These are phyloP conservation scores for Gallinago media DNA, from an alignment of 2,113 vertebrate species.

Conservation along the genomic window DNA sequence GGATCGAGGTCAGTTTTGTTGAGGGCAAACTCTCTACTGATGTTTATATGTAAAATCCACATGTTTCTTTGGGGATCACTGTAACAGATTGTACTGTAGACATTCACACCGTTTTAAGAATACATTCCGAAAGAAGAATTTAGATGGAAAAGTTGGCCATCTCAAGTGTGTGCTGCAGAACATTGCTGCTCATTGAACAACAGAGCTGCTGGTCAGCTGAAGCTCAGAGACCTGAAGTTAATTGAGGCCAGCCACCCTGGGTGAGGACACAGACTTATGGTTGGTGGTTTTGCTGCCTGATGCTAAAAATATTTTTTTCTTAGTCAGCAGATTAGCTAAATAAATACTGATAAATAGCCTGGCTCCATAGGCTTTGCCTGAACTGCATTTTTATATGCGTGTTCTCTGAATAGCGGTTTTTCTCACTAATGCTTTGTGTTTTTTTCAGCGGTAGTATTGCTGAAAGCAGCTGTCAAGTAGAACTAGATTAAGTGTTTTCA, in stretches of 20 bases:
- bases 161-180: background rate
- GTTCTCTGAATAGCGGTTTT: background rate
- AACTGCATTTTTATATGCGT: background rate
- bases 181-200: accelerated
- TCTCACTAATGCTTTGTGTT: background rate
- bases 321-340: background rate
- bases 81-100: background rate
- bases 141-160: accelerated
- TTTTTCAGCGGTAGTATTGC: background rate
- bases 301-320: background rate
- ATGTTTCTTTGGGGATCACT: background rate
- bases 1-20: background rate
- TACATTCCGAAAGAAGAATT: background rate
- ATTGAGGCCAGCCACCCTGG: background rate
- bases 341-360: background rate
- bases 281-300: background rate
- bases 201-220: background rate
- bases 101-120: background rate
- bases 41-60: background rate
- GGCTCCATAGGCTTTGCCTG: background rate
- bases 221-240: background rate
- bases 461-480: constrained; percentile 14
- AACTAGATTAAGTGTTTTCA: constrained; percentile 32
- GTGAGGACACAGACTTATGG: accelerated
- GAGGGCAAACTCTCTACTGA: background rate